Evolutionary conservation across 2,113 vertebrate species (phyloP), one percentile per base, ranked within the genome.

Genomic region (Blennius ocellaris): DNA sequence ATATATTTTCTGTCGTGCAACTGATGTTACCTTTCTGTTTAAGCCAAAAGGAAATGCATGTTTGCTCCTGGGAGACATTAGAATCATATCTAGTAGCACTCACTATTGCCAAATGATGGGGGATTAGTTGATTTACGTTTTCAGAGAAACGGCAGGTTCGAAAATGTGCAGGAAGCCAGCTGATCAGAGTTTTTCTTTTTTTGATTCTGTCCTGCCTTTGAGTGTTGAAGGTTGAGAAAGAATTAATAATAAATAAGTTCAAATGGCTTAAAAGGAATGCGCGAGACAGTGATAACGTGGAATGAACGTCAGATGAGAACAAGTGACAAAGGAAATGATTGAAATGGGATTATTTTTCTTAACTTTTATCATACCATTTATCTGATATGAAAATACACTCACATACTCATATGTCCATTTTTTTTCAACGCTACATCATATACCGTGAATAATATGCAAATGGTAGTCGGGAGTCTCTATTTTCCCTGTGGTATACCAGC

Each of bases 21-120:
- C 44, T 67, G 76, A 87, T 74, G 55, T 43, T 50, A 50, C 59
- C 74, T 12, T 37, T 74, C 71, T 76, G 65, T 83, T 73, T 69
- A 49, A 50, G 61, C 44, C 39, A 43, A 39, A 52, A 80, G 84
- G 76, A 87, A 81, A 70, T 78, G 49, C 38, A 15, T 43, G 51
- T 76, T 83, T 68, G 50, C 88, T 89, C 88, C 69, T 70, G 80
- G 87, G 84, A 85, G 68, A 81, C 17, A 17, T 84, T 78, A 47
- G 39, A 62, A 64, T 9, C 12, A 1, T 30, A 38, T 76, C 66
- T 8, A 49, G 52, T 67, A 72, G 62, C 55, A 21, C 30, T 75
- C 61, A 61, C 45, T 50, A 40, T 47, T 11, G n/a, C 60, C 36
- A 30, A 60, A 57, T 51, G 56, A 62, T 72, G 21, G 12, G 17